Conservation (phyloP, 2,888 invertebrate genomes). For the Elysia crispata region DNA sequence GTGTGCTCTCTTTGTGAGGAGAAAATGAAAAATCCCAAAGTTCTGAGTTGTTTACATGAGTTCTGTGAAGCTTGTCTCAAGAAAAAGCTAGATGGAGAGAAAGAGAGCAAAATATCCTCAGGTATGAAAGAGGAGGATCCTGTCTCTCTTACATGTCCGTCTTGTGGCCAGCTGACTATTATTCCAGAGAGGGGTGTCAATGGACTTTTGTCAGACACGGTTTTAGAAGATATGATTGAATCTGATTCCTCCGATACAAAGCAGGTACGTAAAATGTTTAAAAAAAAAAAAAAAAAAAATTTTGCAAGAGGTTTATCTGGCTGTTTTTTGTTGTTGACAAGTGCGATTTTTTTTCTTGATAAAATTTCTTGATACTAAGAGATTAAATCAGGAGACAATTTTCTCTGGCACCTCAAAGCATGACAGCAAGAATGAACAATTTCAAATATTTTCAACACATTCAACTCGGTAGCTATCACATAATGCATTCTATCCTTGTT, state of each 20-base stretch:
- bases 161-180: constrained; percentile 48
- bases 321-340: too few relatives aligned
- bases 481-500: too few relatives aligned
- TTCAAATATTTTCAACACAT: too few relatives aligned
- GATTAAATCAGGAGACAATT: too few relatives aligned
- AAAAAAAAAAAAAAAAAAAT: too few relatives aligned
- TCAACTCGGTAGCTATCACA: too few relatives aligned
- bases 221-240: constrained; percentile 48
- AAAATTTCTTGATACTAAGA: too few relatives aligned
- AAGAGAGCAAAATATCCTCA: constrained; percentile 44
- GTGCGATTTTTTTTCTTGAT: too few relatives aligned
- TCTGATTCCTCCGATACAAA: constrained; percentile 41
- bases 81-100: constrained; percentile 78
- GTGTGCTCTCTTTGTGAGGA: constrained; percentile 72
- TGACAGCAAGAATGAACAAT: too few relatives aligned
- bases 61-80: constrained; percentile 95
- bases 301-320: too few relatives aligned
- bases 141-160: constrained; percentile 57
- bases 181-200: constrained; percentile 27
- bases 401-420: too few relatives aligned
- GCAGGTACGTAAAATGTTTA: constrained; percentile 41
- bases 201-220: constrained; percentile 42
- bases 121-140: constrained; percentile 46
- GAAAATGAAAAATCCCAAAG: constrained; percentile 88
- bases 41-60: constrained; percentile 95